Base-by-base conservation (phyloP, 2,113 vertebrate species). In the Seriola rivoliana region DNA sequence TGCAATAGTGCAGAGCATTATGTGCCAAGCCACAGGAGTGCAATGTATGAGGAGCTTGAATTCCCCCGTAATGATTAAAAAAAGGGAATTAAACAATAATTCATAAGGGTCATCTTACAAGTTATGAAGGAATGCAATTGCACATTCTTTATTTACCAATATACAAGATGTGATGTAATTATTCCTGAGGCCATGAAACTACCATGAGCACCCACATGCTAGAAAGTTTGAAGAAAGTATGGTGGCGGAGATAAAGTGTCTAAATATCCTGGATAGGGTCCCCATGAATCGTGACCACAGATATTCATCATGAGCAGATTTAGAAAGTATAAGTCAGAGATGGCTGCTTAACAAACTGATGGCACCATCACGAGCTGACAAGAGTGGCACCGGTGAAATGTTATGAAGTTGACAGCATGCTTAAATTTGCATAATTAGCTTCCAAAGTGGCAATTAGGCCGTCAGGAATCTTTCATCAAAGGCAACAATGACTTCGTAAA, bases 401-500 rank as follows among this genome's bases (percentile, higher is more conserved):
- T 76, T 83, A 8, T 32, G 83, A 86, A 85, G 87, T 80, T 88
- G 89, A 93, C 91, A 89, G 87, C 83, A 8, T 29, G 88, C 82
- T 82, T 75, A 66, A 54, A 92, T 92, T 92, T 84, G 80, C 87
- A 92, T 92, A 91, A 92, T 89, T 85, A 88, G 75, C 70, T 78
- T 75, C 81, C 82, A 84, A 82, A 82, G 84, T 68, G 48, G 77
- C 88, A 92, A 93, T 93, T 93, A 93, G 75, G 71, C 71, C 60
- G 78, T 88, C 90, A 83, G 78, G 74, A 89, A 71, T 88, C 86
- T 55, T 72, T 58, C 81, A 88, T 76, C 63, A 81, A 71, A 89
- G 81, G 21, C 58, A 86, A 87, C 85, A 75, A 71, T 75, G 80
- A 85, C 68, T 76, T 66, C 71, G 71, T 75, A 5, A 78, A 69